phyloP scores from a whole-genome alignment of 1,140 invertebrate genomes.

The Drosophila albomicans region DNA sequence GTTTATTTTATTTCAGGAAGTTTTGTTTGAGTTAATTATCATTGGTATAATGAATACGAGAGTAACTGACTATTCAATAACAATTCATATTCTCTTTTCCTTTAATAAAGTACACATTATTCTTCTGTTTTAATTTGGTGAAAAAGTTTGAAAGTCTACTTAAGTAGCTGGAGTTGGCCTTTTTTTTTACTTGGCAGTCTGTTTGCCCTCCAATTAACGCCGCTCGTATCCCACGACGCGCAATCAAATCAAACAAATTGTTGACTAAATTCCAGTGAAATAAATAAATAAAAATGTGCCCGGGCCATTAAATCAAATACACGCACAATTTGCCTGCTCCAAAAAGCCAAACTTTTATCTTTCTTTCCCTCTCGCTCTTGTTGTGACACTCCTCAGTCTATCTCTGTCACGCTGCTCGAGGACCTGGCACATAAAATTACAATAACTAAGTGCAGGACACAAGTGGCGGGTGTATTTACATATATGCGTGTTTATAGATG shows the following conservation, averaged over 20 bases:
- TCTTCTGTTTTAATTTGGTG: no score
- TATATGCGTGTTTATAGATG: neutral
- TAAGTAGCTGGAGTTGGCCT: neutral
- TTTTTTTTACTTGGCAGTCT: constrained; percentile 11
- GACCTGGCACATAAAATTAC: constrained; percentile 54
- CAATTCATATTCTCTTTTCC: no score
- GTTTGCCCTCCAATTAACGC: constrained; percentile 34
- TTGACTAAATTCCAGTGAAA: constrained; percentile 73
- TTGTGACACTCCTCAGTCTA: neutral
- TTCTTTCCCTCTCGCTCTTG: neutral
- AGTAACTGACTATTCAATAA: no score
- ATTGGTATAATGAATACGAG: no score
- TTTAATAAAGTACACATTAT: no score
- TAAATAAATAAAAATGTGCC: constrained; percentile 62
- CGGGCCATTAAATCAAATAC: constrained; percentile 70
- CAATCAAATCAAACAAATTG: constrained; percentile 80
- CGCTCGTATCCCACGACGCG: constrained; percentile 20
- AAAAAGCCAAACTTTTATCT: constrained; percentile 13
- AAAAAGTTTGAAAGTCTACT: neutral
- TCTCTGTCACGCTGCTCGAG: constrained; percentile 3
- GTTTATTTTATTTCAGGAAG: no score
- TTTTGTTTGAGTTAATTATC: no score
- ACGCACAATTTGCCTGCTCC: constrained; percentile 56
- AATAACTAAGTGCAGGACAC: constrained; percentile 69
- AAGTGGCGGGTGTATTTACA: constrained; percentile 1